phyloP scores from a whole-genome alignment of 2,797 vertebrate species.

The Otolemur crassicaudatus region DNA sequence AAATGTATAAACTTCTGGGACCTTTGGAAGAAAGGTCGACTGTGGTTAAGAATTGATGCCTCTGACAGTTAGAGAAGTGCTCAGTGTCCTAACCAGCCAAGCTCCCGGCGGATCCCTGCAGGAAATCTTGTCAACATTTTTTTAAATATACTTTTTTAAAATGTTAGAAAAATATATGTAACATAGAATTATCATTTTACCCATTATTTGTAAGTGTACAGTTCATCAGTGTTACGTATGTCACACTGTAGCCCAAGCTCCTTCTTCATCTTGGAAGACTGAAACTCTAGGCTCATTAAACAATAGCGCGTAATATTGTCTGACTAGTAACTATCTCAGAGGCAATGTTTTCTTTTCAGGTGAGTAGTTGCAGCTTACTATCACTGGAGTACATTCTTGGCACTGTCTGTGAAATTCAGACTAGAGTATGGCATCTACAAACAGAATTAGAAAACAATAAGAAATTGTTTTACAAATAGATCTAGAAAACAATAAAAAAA shows the following conservation, averaged over 20 bases:
- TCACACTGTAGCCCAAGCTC: neutral
- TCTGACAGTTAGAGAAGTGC: slow-evolving; percentile 13
- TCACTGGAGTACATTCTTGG: slow-evolving; percentile 65
- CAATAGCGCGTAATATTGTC: neutral
- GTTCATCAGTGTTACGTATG: neutral
- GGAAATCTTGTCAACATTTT: neutral
- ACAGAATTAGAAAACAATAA: too few species aligned
- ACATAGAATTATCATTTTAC: neutral
- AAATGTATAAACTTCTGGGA: neutral
- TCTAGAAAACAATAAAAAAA: slow-evolving; percentile 84
- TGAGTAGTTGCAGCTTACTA: slow-evolving; percentile 64
- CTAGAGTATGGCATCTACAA: slow-evolving; percentile 67
- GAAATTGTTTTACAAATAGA: slow-evolving; percentile 27
- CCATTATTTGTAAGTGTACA: neutral
- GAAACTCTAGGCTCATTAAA: neutral
- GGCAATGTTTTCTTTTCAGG: slow-evolving; percentile 58
- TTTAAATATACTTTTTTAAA: neutral
- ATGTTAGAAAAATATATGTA: neutral
- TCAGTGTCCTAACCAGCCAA: neutral
- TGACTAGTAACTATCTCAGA: slow-evolving; percentile 66
- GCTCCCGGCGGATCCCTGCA: neutral
- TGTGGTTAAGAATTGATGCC: neutral
- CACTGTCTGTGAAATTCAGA: slow-evolving; percentile 73
- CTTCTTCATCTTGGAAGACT: neutral
- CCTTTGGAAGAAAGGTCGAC: neutral